phyloP scores from a whole-genome alignment of 30 jellyfish, hydroid and myxozoan genomes.

The Pseudorhiza aurosa region DNA sequence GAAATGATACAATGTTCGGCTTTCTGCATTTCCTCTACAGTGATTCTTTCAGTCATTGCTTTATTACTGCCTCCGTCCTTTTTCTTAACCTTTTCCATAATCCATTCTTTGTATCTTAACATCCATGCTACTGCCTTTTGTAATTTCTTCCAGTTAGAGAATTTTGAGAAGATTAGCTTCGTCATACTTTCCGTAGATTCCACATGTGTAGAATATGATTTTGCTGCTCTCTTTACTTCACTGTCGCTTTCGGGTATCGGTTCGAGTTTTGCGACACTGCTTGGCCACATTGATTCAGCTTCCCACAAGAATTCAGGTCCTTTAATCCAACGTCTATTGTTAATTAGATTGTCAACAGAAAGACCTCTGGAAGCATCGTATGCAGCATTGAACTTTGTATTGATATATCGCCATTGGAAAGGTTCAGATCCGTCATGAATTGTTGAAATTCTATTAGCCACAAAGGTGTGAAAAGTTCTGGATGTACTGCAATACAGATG shows the following conservation, averaged over 20 bases:
- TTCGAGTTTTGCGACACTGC: neutral
- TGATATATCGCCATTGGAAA: slow-evolving; percentile 48
- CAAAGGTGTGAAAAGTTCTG: slow-evolving; percentile 61
- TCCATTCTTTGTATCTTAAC: slow-evolving; percentile 47
- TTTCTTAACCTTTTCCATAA: slow-evolving; percentile 8
- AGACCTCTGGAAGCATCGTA: slow-evolving; percentile 72
- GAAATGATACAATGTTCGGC: slow-evolving; percentile 30
- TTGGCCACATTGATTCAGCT: slow-evolving; percentile 11
- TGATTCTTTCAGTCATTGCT: slow-evolving; percentile 1
- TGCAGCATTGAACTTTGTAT: slow-evolving; percentile 40
- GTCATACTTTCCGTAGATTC: slow-evolving; percentile 2
- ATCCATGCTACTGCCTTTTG: slow-evolving; percentile 64
- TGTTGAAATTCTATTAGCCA: slow-evolving; percentile 40
- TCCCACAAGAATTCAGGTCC: slow-evolving; percentile 54
- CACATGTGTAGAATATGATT: neutral
- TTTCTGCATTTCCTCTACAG: slow-evolving; percentile 28
- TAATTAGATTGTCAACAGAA: slow-evolving; percentile 1
- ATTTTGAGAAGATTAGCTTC: neutral
- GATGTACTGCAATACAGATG: slow-evolving; percentile 58
- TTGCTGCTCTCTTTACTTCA: slow-evolving; percentile 41
- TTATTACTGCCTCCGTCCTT: neutral
- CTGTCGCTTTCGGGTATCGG: slow-evolving; percentile 38
- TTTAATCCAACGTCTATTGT: slow-evolving; percentile 23
- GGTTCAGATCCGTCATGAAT: slow-evolving; percentile 33
- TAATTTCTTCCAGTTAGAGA: slow-evolving; percentile 35